Evolutionary conservation across 2,797 vertebrate genomes (phyloP).

Genomic region (Sphenodon punctatus): DNA sequence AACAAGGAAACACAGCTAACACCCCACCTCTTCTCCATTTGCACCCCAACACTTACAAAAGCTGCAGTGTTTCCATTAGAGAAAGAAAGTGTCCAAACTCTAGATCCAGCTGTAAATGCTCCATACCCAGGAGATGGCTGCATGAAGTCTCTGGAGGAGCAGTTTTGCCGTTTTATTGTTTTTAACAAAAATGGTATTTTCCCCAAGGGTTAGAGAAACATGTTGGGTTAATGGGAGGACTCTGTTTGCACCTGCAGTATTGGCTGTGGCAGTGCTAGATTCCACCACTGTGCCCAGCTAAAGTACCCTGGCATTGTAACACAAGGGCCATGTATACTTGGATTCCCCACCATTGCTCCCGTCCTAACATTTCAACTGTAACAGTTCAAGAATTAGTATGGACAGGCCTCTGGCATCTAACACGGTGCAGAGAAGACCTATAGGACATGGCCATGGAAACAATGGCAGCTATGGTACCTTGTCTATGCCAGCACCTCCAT

Average conservation of each 20-base stretch:
- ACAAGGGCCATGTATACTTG: not conserved
- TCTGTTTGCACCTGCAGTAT: not conserved
- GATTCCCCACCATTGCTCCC: not conserved
- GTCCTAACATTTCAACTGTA: not conserved
- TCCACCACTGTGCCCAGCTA: not conserved
- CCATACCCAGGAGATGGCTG: too few relatives aligned
- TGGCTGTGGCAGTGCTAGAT: not conserved
- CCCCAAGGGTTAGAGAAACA: not conserved
- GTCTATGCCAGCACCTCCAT: rapidly evolving
- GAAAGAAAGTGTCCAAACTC: not conserved
- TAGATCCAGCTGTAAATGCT: not conserved
- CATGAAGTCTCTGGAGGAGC: not conserved
- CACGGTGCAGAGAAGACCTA: not conserved
- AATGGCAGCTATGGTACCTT: not conserved
- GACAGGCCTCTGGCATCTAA: not conserved
- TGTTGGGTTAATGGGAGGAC: not conserved
- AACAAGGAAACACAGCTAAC: not conserved
- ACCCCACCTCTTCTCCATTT: not conserved
- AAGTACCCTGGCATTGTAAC: not conserved
- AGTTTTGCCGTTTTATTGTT: not conserved
- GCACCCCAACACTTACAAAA: not conserved
- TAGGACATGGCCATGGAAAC: not conserved
- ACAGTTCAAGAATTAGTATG: not conserved
- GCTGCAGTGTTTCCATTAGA: not conserved
- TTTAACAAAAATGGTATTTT: not conserved